Percentiles rank a stretch among this genome's conserved stretches.
phyloP scores from a whole-genome alignment of 2,888 invertebrate genomes.

The Patella pellucida region DNA sequence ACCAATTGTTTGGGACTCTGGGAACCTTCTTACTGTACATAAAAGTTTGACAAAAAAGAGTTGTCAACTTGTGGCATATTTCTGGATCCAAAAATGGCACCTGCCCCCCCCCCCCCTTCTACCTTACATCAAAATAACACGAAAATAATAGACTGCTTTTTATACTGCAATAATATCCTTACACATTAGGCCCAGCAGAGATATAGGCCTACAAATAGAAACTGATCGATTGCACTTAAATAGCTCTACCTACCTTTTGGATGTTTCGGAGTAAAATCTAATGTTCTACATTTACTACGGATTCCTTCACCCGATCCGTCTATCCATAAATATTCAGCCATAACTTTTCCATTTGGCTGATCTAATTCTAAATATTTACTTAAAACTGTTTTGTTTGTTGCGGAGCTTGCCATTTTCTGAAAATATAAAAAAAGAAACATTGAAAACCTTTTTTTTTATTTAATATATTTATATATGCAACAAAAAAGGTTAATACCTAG shows the following conservation, averaged over 20 bases:
- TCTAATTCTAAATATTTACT: constrained; percentile 45
- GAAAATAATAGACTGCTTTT: no score
- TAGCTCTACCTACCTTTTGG: constrained; percentile 44
- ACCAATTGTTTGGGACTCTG: no score
- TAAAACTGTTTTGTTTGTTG: constrained; percentile 42
- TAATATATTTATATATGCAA: no score
- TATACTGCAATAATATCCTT: no score
- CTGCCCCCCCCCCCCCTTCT: no score
- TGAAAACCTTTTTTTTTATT: background rate
- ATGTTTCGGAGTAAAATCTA: constrained; percentile 56
- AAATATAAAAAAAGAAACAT: constrained; percentile 13
- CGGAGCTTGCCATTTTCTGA: constrained; percentile 21
- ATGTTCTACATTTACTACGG: constrained; percentile 63
- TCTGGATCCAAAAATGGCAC: no score
- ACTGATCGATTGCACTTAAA: background rate
- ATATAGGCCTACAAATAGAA: background rate
- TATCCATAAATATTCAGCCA: constrained; percentile 69
- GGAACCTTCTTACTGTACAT: no score
- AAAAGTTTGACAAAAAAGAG: no score
- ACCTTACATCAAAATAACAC: no score
- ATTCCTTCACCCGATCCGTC: constrained; percentile 68
- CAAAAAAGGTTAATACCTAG: no score
- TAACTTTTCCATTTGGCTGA: constrained; percentile 43
- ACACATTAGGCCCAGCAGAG: background rate
- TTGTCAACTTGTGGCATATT: no score